Evolutionary conservation across 2,888 invertebrate genomes (phyloP).

Genomic region (Clanis bilineata): DNA sequence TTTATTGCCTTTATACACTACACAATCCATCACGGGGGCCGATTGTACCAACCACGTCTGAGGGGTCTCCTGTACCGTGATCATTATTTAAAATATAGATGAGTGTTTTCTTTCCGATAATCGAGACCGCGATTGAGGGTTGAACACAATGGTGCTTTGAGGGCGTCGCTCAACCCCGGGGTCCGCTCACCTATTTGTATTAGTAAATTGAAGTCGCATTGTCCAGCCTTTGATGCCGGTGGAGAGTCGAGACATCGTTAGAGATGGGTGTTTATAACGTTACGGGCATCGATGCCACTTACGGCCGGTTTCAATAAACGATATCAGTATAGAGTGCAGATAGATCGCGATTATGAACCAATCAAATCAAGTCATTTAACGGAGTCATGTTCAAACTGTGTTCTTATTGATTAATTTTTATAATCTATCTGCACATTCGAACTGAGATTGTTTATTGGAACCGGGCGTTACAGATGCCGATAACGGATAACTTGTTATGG

Average conservation of each 20-base stretch:
- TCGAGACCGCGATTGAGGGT: constrained; percentile 78
- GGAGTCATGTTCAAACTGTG: no score
- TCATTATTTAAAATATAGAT: constrained; percentile 83
- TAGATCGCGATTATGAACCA: no score
- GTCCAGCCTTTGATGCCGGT: constrained; percentile 65
- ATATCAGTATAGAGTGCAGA: no score
- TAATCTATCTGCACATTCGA: no score
- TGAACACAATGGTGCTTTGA: constrained; percentile 71
- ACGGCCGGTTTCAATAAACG: no score
- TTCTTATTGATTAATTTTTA: no score
- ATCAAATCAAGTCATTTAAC: no score
- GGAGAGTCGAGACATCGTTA: constrained; percentile 27
- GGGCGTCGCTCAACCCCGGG: constrained; percentile 65
- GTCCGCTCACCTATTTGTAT: constrained; percentile 73
- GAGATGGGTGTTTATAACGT: no score
- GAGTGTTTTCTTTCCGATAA: constrained; percentile 82
- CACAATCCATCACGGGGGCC: constrained; percentile 70
- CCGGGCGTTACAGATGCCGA: no score
- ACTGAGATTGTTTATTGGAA: no score
- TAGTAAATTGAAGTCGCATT: constrained; percentile 76
- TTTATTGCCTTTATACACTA: constrained; percentile 68
- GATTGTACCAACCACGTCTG: constrained; percentile 59
- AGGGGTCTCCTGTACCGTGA: constrained; percentile 56
- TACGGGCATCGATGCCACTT: no score
- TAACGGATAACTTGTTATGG: no score